Conservation (phyloP, 1,140 invertebrate species). For the Steinernema khuongi region DNA sequence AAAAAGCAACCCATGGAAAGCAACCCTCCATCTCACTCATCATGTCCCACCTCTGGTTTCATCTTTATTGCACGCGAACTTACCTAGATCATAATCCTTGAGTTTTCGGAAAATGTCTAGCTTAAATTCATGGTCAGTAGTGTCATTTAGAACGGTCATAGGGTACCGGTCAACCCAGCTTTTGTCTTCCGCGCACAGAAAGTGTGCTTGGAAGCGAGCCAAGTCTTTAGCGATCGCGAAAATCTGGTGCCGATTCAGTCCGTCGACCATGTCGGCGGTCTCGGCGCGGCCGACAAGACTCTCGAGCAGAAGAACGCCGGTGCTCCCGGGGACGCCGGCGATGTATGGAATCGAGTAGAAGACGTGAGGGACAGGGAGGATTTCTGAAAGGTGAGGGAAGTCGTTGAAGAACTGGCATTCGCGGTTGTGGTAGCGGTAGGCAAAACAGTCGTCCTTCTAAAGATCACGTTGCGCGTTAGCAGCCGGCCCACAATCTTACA, state of each 20-base stretch:
- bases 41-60: too few species aligned
- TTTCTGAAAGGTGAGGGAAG: not conserved
- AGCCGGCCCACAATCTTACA: not conserved
- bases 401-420: slow-evolving; percentile 10
- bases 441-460: slow-evolving; percentile 1
- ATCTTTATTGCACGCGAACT: too few species aligned
- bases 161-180: slow-evolving; percentile 11
- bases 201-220: slow-evolving; percentile 21
- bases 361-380: not conserved
- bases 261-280: slow-evolving; percentile 16
- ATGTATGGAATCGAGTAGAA: not conserved
- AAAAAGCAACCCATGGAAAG: too few species aligned
- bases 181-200: slow-evolving; percentile 1
- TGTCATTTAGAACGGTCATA: slow-evolving; percentile 10
- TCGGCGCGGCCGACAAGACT: slow-evolving; percentile 13
- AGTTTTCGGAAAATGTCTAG: slow-evolving; percentile 9
- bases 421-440: slow-evolving; percentile 4
- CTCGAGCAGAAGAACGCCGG: slow-evolving; percentile 11
- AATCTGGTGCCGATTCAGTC: not conserved
- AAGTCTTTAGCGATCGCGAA: slow-evolving; percentile 19
- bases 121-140: slow-evolving; percentile 12
- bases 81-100: not conserved
- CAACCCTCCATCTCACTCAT: too few species aligned
- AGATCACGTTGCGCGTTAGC: not conserved
- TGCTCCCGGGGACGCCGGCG: not conserved